Evolutionary conservation across 2,113 vertebrate genomes (phyloP).

Genomic region (Neodontobutis hainanensis): DNA sequence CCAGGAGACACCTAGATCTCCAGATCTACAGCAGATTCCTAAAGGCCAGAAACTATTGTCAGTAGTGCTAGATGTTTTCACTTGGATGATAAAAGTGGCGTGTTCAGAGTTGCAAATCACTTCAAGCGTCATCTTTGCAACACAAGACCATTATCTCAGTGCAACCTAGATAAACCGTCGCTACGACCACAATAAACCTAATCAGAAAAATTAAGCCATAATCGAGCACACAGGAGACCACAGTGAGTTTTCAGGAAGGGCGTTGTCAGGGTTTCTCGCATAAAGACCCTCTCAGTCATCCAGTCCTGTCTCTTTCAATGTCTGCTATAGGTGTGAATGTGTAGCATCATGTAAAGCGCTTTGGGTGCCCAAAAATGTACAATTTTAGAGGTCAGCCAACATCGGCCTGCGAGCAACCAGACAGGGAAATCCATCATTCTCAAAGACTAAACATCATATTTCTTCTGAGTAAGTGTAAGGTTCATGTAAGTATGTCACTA

Average conservation of each 20-base stretch:
- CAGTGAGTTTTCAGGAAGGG: constrained; percentile 50
- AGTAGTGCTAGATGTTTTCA: constrained; percentile 6
- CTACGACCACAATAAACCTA: constrained; percentile 56
- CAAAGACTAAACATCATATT: constrained; percentile 2
- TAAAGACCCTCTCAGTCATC: constrained; percentile 31
- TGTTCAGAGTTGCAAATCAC: constrained; percentile 15
- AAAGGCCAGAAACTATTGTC: constrained; percentile 19
- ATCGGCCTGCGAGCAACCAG: constrained; percentile 1
- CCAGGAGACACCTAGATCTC: constrained; percentile 20
- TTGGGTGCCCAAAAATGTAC: no score
- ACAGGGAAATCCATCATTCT: constrained; percentile 10
- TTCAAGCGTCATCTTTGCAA: background rate
- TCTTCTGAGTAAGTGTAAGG: background rate
- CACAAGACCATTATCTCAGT: background rate
- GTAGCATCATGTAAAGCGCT: no score
- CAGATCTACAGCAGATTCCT: background rate
- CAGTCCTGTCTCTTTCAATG: constrained; percentile 11
- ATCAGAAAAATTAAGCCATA: constrained; percentile 38
- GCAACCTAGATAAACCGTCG: constrained; percentile 26
- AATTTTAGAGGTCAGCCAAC: constrained; percentile 14
- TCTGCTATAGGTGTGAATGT: no score
- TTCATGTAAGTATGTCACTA: constrained; percentile 12
- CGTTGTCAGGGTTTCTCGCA: constrained; percentile 47
- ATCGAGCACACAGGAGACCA: constrained; percentile 11
- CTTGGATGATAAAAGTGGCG: constrained; percentile 15